phyloP scores from a whole-genome alignment of 2,888 invertebrate genomes.

The Busseola fusca region DNA sequence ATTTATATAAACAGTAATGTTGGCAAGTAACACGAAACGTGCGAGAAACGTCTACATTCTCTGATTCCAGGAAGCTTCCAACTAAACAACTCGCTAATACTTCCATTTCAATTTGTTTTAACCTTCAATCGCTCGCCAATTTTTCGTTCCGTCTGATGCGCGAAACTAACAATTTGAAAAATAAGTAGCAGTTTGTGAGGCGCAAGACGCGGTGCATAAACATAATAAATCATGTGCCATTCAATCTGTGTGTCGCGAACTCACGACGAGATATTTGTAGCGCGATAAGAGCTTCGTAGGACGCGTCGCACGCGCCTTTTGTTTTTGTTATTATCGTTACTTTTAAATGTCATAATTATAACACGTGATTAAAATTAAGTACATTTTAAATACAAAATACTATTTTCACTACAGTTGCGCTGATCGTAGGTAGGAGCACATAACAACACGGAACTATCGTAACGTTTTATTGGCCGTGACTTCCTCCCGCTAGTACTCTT shows the following conservation, averaged over 20 bases:
- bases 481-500: conserved; percentile 64
- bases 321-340: conserved; percentile 35
- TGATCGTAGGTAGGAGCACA: conserved; percentile 14
- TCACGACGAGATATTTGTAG: conserved; percentile 69
- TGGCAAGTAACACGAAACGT: conserved; percentile 71
- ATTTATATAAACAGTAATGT: conserved; percentile 73
- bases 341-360: not conserved
- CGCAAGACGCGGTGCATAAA: conserved; percentile 71
- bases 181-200: conserved; percentile 63
- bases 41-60: conserved; percentile 72
- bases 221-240: conserved; percentile 79
- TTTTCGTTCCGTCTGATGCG: conserved; percentile 71
- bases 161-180: conserved; percentile 75
- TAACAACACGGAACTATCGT: conserved; percentile 63
- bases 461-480: conserved; percentile 67
- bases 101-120: conserved; percentile 75
- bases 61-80: conserved; percentile 77
- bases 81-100: conserved; percentile 68
- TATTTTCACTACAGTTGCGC: conserved; percentile 27
- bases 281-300: conserved; percentile 65
- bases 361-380: not conserved
- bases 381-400: not conserved
- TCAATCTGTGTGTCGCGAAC: conserved; percentile 67
- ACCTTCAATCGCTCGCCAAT: conserved; percentile 83
- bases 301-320: conserved; percentile 27